Evolutionary conservation across 2,888 invertebrate species (phyloP), one percentile per base, ranked within the genome.

Genomic region (Leucania comma): DNA sequence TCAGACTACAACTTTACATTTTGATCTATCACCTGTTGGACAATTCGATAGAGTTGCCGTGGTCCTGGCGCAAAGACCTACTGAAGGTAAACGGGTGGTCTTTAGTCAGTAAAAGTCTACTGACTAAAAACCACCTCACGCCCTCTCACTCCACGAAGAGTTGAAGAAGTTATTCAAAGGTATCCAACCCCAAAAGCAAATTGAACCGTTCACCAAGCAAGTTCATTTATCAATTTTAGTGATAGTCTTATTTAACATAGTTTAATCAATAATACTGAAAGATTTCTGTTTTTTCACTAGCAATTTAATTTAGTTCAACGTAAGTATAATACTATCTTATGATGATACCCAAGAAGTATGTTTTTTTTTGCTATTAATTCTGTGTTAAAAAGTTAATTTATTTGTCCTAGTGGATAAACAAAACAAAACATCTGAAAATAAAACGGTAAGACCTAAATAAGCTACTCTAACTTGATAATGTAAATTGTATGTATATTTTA

Each of bases 391-490:
- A 22, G 32, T 65, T 61, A 8, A 48, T 35, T 70, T 80, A 48
- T 82, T 74, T 78, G 53, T 79, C 79, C 56, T 71, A 80, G 81
- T 78, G 54, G 48, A 77, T 70, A 80, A 72, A 42, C 69, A 73
- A 72, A 81, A 77, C 78, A 51, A 75, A 65, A 65, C 70, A 58
- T 71, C 71, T 76, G 57, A 61, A 51, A 71, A 69, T 66, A 68
- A 74, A 78, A 67, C 70, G 78, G 78, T 79, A 77, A 79, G 78
- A 77, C 3, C 12, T 29, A 4, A n/a, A n/a, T 58, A 5, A 38
- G 12, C 57, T 64, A 38, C 38, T 38, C 14, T 38, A 38, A 35
- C 12, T 35, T 35, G 10, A 35, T 38, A 14, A 22, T 12, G 3
- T 35, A 46, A 46, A 14, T 46, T 46, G 46, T 54, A 26, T 22